These are phyloP conservation scores for Bellardia pandia DNA, from an alignment of 2,888 invertebrate species.

Conservation along the genomic window DNA sequence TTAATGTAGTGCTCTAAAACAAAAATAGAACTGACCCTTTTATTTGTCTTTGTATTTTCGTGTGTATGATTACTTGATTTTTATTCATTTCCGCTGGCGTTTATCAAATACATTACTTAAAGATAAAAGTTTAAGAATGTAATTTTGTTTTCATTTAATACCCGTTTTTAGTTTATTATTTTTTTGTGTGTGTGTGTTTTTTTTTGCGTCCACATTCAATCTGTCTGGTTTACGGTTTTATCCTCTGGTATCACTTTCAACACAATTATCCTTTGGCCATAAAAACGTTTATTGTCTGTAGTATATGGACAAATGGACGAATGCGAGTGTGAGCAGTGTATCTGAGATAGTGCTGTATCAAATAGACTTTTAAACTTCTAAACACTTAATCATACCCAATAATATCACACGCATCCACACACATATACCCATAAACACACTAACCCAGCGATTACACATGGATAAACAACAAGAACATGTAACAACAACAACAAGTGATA, in stretches of 20 bases:
- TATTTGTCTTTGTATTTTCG: neutral
- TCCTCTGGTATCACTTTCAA: constrained; percentile 43
- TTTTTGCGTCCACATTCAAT: neutral
- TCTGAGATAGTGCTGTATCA: constrained; percentile 48
- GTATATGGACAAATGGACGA: constrained; percentile 28
- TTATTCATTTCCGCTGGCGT: constrained; percentile 56
- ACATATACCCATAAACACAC: neutral
- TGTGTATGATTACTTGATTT: constrained; percentile 1
- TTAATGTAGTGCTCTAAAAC: neutral
- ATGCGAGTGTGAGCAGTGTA: constrained; percentile 8
- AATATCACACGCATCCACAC: constrained; percentile 9
- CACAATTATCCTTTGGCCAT: constrained; percentile 65
- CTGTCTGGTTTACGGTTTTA: constrained; percentile 20
- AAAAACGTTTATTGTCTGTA: constrained; percentile 42
- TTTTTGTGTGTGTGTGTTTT: neutral
- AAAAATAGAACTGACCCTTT: constrained; percentile 16
- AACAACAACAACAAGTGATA: constrained; percentile 27
- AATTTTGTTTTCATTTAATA: constrained; percentile 11
- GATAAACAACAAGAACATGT: neutral
- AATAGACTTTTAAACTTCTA: constrained; percentile 65
- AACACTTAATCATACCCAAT: constrained; percentile 60
- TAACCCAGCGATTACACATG: neutral
- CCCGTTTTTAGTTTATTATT: neutral
- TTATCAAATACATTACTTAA: constrained; percentile 49
- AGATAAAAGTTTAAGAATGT: constrained; percentile 45